phyloP scores from a whole-genome alignment of 1,140 invertebrate species.

The Limonius californicus region DNA sequence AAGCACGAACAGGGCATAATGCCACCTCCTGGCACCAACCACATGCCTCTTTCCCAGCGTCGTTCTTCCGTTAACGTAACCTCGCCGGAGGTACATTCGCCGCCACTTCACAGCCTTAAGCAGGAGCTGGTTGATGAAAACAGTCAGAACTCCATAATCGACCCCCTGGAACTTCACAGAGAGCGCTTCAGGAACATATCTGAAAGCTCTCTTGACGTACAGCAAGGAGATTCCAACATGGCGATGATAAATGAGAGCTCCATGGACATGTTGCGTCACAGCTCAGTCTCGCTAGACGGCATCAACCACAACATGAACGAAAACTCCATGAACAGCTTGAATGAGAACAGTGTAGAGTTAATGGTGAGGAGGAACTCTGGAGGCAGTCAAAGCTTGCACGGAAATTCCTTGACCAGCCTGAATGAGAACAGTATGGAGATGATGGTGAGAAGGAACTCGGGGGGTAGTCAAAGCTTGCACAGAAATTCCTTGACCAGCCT shows the following conservation, averaged over 20 bases:
- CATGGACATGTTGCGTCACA: slow-evolving; percentile 44
- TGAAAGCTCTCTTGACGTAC: slow-evolving; percentile 47
- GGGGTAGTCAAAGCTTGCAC: slow-evolving; percentile 15
- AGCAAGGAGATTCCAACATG: slow-evolving; percentile 45
- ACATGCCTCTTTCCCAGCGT: slow-evolving; percentile 52
- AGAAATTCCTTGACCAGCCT: slow-evolving; percentile 42
- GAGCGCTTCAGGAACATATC: slow-evolving; percentile 42
- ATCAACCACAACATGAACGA: slow-evolving; percentile 45
- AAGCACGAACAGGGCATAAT: slow-evolving; percentile 56
- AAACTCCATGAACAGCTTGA: slow-evolving; percentile 47
- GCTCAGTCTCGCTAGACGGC: slow-evolving; percentile 31
- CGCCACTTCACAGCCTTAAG: slow-evolving; percentile 54
- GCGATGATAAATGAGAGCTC: slow-evolving; percentile 51
- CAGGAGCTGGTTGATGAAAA: slow-evolving; percentile 68
- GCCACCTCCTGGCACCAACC: slow-evolving; percentile 56
- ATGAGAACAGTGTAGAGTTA: slow-evolving; percentile 41
- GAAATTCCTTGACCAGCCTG: slow-evolving; percentile 42
- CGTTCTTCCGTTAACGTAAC: slow-evolving; percentile 52
- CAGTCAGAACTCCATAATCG: slow-evolving; percentile 57
- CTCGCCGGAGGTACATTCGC: slow-evolving; percentile 42
- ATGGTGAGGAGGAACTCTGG: slow-evolving; percentile 32
- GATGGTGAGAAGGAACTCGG: slow-evolving; percentile 32
- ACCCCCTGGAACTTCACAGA: slow-evolving; percentile 35
- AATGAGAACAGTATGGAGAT: slow-evolving; percentile 42
- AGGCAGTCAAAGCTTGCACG: slow-evolving; percentile 19